A percentile compares a stretch with the other conserved stretches of the same genome.
Conservation (phyloP, 2,888 invertebrate genomes). For the Dendrolimus pini region DNA sequence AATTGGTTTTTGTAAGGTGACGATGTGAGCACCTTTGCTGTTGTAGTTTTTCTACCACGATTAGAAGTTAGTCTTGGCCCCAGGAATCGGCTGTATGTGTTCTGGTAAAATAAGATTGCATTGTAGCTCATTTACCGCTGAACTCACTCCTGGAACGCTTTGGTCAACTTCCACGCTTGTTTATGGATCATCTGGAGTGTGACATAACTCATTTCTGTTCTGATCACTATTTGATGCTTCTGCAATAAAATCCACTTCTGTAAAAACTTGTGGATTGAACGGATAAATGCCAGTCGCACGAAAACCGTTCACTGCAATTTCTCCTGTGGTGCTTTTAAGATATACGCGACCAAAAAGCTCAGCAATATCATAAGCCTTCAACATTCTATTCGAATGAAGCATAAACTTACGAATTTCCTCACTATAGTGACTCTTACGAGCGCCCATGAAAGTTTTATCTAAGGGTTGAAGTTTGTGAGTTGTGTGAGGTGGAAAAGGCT, state of each 20-base stretch:
- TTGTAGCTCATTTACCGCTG: not conserved
- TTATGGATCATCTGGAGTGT: too few species aligned
- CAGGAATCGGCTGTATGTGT: conserved; percentile 5
- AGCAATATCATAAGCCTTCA: conserved; percentile 1
- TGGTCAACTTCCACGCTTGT: not conserved
- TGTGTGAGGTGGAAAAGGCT: too few species aligned
- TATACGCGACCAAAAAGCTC: not conserved
- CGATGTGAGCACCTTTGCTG: conserved; percentile 4
- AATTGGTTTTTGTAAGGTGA: conserved; percentile 12
- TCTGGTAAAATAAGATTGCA: conserved; percentile 5
- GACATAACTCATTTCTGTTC: too few species aligned
- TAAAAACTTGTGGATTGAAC: too few species aligned
- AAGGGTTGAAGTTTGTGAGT: too few species aligned
- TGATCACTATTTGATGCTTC: too few species aligned
- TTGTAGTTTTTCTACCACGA: conserved; percentile 7
- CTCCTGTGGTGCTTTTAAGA: not conserved
- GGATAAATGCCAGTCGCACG: too few species aligned
- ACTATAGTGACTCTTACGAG: too few species aligned
- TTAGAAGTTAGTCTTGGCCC: conserved; percentile 7
- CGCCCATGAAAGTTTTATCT: too few species aligned
- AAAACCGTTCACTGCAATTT: too few species aligned
- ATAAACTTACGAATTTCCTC: not conserved
- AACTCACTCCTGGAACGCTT: conserved; percentile 2
- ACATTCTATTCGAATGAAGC: not conserved
- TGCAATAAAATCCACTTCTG: too few species aligned